Base-by-base conservation (phyloP, 2,888 invertebrate species). In the Eilema sororculum region DNA sequence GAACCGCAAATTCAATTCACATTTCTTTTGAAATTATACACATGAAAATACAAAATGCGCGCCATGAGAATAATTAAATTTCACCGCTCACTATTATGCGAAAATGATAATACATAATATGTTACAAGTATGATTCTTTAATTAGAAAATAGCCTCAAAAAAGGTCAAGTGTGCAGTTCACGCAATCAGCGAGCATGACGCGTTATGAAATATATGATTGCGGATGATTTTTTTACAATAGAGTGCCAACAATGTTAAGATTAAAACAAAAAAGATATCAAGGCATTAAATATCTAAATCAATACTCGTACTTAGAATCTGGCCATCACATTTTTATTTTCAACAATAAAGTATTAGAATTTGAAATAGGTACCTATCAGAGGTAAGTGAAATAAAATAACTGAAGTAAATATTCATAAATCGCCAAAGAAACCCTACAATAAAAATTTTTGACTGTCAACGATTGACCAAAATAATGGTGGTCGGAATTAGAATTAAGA, bases 141-240 rank as follows among this genome's bases (percentile, higher is more conserved):
- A 52, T 52, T 52, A 52, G 52, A 9, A 52, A 52, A 52, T n/a
- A 52, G 9, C 52, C 20, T 52, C 52, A 52, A n/a, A 46, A 41
- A 52, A 52, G 52, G 52, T 52, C 52, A 52, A 52, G 52, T 52
- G n/a, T 52, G 52, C n/a, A 52, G 52, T 52, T 52, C 52, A 52
- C n/a, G 52, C 52, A 52, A 52, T 52, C 52, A 46, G 12, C 24
- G 25, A n/a, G n/a, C 16, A 62, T 37, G 28, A 24, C 20, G 33
- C 37, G 41, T 13, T 25, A 59, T 28, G 25, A 59, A 59, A 59
- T 24, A 25, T 58, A 59, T 10, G 28, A 25, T 5, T 59, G 25
- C 25, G 52, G n/a, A 52, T n/a, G 52, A 52, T 52, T n/a, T 52
- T 46, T 52, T n/a, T 52, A 52, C 52, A 52, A 52, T 52, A 52